Percentiles rank a stretch among this genome's conserved stretches.
These are phyloP conservation scores for Hemiscyllium ocellatum DNA, from an alignment of 2,113 vertebrate species.

Conservation along the genomic window DNA sequence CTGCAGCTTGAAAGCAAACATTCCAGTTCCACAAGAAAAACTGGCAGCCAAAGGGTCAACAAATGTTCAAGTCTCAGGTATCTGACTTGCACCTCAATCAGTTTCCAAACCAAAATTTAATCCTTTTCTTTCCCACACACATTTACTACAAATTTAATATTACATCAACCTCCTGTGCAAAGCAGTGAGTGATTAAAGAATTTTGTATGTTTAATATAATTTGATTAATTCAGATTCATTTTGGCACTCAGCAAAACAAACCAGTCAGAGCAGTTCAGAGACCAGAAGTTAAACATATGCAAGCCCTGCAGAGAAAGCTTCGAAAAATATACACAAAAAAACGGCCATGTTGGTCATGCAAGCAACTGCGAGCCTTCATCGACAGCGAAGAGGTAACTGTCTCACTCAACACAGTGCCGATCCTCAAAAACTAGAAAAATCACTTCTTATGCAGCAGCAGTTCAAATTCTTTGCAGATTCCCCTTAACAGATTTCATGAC, in stretches of 20 bases:
- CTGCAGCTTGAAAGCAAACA: neutral
- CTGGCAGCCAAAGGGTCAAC: neutral
- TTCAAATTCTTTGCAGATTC: neutral
- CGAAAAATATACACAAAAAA: neutral
- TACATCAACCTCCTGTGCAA: neutral
- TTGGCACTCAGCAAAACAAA: neutral
- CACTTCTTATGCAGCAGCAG: neutral
- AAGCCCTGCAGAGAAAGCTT: neutral
- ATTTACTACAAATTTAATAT: neutral
- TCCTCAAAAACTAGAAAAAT: neutral
- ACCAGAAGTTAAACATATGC: neutral
- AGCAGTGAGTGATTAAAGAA: neutral
- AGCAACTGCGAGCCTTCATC: neutral
- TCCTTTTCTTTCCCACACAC: neutral
- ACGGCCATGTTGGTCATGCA: neutral
- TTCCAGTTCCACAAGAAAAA: neutral
- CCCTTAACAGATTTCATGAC: neutral
- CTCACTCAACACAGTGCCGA: neutral
- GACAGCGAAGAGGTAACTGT: neutral
- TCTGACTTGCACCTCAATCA: neutral
- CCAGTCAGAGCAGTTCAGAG: neutral
- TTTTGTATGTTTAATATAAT: neutral
- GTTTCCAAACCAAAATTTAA: neutral
- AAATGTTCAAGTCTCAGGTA: neutral
- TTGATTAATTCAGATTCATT: neutral